Evolutionary conservation across 2,888 invertebrate genomes (phyloP).

Genomic region (Scrobipalpa costella): DNA sequence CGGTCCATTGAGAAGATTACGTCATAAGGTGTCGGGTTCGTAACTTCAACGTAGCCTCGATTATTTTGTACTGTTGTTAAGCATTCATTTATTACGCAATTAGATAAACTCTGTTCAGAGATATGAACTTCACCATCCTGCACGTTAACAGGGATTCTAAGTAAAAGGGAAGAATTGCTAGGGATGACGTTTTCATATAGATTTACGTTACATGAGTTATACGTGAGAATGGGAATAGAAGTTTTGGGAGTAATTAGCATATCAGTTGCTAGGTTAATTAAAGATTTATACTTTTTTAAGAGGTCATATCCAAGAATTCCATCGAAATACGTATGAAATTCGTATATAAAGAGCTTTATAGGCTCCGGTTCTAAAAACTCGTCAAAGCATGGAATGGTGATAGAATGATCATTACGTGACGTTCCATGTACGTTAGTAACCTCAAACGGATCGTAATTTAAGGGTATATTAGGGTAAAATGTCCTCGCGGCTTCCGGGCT

Average conservation of each 20-base stretch:
- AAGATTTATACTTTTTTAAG: not conserved
- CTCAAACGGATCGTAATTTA: slow-evolving; percentile 10
- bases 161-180: not conserved
- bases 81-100: not conserved
- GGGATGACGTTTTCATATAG: slow-evolving; percentile 10
- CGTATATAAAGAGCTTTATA: not conserved
- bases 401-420: not conserved
- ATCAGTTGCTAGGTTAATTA: not conserved
- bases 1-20: not conserved
- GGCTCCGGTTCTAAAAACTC: not conserved
- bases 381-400: not conserved
- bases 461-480: not conserved
- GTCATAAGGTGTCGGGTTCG: not conserved
- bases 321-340: slow-evolving; percentile 11
- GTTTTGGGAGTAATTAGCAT: not conserved
- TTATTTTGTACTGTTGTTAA: not conserved
- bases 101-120: not conserved
- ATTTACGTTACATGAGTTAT: slow-evolving; percentile 2
- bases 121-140: not conserved
- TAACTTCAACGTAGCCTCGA: not conserved
- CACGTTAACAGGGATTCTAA: not conserved
- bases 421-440: slow-evolving; percentile 18
- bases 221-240: not conserved
- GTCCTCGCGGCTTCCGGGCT: not conserved
- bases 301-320: not conserved